Evolutionary conservation across 2,113 vertebrate genomes (phyloP), one percentile per base, ranked within the genome.

Genomic region (Struthidea cinerea): DNA sequence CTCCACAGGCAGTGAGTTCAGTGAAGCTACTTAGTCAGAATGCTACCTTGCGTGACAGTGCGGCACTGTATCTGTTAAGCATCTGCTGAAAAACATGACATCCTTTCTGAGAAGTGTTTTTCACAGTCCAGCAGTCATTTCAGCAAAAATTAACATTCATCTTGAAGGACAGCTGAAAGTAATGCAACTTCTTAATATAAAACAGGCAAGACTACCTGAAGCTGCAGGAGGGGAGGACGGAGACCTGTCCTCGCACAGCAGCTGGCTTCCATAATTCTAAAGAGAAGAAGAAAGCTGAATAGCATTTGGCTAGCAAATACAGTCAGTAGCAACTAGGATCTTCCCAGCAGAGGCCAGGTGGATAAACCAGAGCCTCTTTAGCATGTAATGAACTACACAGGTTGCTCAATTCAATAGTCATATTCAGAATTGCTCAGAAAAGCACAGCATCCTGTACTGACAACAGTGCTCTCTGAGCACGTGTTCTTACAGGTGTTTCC

Each of bases 201-300:
- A 92, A 3, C 7, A 27, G 23, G 28, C 41, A 56, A 67, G 50
- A 91, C 96, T 97, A 99, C 99, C 99, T 90, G 99, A 99, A 41
- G 94, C 94, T 59, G 99, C 98, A 35, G 52, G 71, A 0, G 80
- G 93, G n/a, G 89, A 87, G 57, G 99, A 99, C 18, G 98, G 98
- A 69, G 30, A 92, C 35, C 42, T 98, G 81, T 99, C 97, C 13
- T 86, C 63, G 7, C 99, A 99, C 1, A 33, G 73, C 30, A 99
- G 76, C 69, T 97, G 94, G n/a, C 98, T 99, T n/a, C 99, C 99
- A 37, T 98, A 95, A 50, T 52, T 92, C 99, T 99, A 90, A 71
- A 96, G 93, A 61, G 13, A 78, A 35, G 59, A 76, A 85, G 35
- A 86, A 84, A 90, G 49, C 18, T 90, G 71, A 75, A 75, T 50